Evolutionary conservation across 2,888 invertebrate species (phyloP).

Genomic region (Auanema freiburgensis): DNA sequence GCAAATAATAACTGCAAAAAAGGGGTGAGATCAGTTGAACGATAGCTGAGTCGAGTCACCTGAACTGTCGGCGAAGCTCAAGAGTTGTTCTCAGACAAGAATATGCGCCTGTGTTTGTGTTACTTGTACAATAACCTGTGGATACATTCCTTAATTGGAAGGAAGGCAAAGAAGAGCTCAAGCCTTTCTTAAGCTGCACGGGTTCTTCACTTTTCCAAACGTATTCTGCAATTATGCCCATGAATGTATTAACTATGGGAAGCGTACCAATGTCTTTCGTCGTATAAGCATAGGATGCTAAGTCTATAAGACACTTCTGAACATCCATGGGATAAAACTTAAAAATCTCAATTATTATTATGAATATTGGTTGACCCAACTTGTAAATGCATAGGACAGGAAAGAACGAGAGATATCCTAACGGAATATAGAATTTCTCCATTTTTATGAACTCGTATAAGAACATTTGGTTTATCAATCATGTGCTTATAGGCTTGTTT

Average conservation of each 20-base stretch:
- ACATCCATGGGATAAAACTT: slow-evolving; percentile 78
- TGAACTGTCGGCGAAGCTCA: slow-evolving; percentile 94
- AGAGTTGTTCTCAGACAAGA: slow-evolving; percentile 95
- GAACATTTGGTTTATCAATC: slow-evolving; percentile 74
- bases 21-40: no score
- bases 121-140: slow-evolving; percentile 92
- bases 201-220: slow-evolving; percentile 89
- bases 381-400: slow-evolving; percentile 95
- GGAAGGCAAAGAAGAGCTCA: slow-evolving; percentile 76
- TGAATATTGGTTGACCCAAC: slow-evolving; percentile 67
- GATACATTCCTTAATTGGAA: slow-evolving; percentile 71
- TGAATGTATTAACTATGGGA: not conserved
- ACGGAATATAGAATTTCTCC: slow-evolving; percentile 59
- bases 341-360: slow-evolving; percentile 11
- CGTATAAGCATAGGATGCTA: slow-evolving; percentile 98
- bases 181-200: slow-evolving; percentile 79
- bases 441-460: slow-evolving; percentile 87
- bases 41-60: slow-evolving; percentile 68
- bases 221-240: slow-evolving; percentile 69
- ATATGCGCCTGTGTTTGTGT: slow-evolving; percentile 92
- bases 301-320: slow-evolving; percentile 88
- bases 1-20: slow-evolving; percentile 84
- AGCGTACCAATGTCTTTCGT: slow-evolving; percentile 81
- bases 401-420: slow-evolving; percentile 89
- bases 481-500: slow-evolving; percentile 82